Evolutionary conservation across 2,888 invertebrate species (phyloP).

Genomic region (Apodemia mormo): DNA sequence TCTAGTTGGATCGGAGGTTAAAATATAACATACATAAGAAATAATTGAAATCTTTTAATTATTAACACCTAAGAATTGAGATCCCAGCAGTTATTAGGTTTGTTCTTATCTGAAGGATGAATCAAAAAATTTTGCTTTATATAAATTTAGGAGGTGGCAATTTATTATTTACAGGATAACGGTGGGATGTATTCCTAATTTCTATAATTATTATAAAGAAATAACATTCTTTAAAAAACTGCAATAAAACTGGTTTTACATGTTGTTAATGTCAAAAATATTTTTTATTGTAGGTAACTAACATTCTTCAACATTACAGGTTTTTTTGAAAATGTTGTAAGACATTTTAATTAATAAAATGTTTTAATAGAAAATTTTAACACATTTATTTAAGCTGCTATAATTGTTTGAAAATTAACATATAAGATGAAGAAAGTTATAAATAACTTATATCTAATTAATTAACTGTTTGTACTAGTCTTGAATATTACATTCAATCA

Average conservation of each 20-base stretch:
- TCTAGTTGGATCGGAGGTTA: background rate
- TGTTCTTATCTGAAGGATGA: background rate
- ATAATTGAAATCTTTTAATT: background rate
- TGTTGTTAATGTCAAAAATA: background rate
- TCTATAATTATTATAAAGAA: background rate
- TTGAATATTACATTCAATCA: conserved; percentile 56
- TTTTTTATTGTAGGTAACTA: no score
- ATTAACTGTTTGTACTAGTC: conserved; percentile 41
- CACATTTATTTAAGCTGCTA: conserved; percentile 29
- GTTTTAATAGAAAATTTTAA: background rate
- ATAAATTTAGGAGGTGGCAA: conserved; percentile 15
- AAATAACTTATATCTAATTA: conserved; percentile 27
- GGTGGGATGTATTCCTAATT: conserved; percentile 21
- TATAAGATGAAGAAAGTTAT: conserved; percentile 18
- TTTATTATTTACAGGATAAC: conserved; percentile 23
- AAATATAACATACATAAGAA: background rate
- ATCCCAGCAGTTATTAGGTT: background rate
- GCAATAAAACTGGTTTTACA: background rate
- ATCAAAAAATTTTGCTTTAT: background rate
- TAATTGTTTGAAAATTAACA: conserved; percentile 13
- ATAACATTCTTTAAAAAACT: background rate
- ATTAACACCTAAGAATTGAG: background rate
- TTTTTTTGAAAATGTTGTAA: no score
- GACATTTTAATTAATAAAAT: no score
- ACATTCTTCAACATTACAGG: no score